Base-by-base conservation (phyloP, 1,140 invertebrate genomes). In the Heliconius melpomene region DNA sequence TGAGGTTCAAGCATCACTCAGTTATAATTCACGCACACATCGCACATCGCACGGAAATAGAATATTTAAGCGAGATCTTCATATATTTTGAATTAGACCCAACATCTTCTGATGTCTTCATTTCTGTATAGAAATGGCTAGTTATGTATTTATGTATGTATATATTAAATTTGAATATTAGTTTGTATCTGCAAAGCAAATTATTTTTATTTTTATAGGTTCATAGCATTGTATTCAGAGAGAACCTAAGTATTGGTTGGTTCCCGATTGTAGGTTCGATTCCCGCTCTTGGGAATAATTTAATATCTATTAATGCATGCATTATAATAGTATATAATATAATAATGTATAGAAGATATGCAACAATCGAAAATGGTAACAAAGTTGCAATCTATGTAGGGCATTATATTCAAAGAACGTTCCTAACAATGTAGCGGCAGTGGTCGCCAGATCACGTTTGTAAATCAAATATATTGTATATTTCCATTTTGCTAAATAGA, bases 1-100 rank as follows among this genome's bases (percentile, higher is more conserved):
- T 29, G 46, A 26, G 38, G 66, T 36, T 77, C 36, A 50, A 71
- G 70, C 38, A 77, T 77, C 66, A 76, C 66, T 54, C 73, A 72
- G 36, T 76, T 72, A 80, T 76, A 80, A 80, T 80, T 80, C 70
- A 80, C 60, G 52, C 38, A 50, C 66, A 77, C 77, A 74, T 76
- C 72, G 57, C 57, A 66, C 70, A 74, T 73, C 72, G 57, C 57
- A 66, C 70, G 71, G 76, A 81, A 81, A 81, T 81, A 75, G 79
- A 81, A 81, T 81, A 81, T 75, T 54, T 81, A 81, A 81, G 76
- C 29, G 71, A 66, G 72, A 81, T 54, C 72, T 72, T 81, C 79
- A 75, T 78, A 81, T 78, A 81, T 77, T 75, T 72, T 76, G 54
- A 80, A 78, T 78, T 74, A 72, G 57, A 75, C 29, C 79, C 46